Evolutionary conservation across 2,888 invertebrate species (phyloP).

Genomic region (Drosophila falleni): DNA sequence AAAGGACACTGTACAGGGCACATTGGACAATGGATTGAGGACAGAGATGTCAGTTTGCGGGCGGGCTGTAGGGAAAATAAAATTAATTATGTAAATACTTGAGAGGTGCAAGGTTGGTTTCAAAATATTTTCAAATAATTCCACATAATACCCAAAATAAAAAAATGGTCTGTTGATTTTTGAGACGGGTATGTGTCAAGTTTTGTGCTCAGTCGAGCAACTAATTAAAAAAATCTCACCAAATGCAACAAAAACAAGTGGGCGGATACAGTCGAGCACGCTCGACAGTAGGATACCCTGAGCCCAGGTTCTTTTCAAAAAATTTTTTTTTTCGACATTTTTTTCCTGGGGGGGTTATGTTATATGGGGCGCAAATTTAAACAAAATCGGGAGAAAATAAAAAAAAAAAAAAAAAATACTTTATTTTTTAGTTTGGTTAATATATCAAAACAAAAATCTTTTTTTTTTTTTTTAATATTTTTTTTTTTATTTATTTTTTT

Average conservation of each 20-base stretch:
- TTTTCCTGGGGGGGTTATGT: too few relatives aligned
- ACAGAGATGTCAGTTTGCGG: conserved; percentile 11
- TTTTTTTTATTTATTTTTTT: too few relatives aligned
- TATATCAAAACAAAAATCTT: too few relatives aligned
- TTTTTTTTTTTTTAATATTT: too few relatives aligned
- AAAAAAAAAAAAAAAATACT: too few relatives aligned
- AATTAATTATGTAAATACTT: conserved; percentile 52
- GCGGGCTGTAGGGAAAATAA: conserved; percentile 3
- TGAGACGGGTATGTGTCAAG: conserved; percentile 32
- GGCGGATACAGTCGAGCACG: too few relatives aligned
- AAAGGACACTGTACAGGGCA: conserved; percentile 6
- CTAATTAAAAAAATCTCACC: conserved; percentile 58
- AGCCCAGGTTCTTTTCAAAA: too few relatives aligned
- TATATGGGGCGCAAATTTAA: too few relatives aligned
- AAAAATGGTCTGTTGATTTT: conserved; percentile 37
- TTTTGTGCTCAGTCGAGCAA: conserved; percentile 33
- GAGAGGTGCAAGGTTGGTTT: conserved; percentile 5
- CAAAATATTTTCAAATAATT: conserved; percentile 31
- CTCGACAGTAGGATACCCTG: too few relatives aligned
- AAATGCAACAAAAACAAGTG: conserved; percentile 29
- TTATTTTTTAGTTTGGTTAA: too few relatives aligned
- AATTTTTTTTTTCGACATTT: too few relatives aligned
- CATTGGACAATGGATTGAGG: conserved; percentile 17
- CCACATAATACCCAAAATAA: conserved; percentile 29
- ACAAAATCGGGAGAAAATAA: too few relatives aligned